Conservation (phyloP, 2,888 invertebrate genomes). For the Zygothrica quintamaculata region DNA sequence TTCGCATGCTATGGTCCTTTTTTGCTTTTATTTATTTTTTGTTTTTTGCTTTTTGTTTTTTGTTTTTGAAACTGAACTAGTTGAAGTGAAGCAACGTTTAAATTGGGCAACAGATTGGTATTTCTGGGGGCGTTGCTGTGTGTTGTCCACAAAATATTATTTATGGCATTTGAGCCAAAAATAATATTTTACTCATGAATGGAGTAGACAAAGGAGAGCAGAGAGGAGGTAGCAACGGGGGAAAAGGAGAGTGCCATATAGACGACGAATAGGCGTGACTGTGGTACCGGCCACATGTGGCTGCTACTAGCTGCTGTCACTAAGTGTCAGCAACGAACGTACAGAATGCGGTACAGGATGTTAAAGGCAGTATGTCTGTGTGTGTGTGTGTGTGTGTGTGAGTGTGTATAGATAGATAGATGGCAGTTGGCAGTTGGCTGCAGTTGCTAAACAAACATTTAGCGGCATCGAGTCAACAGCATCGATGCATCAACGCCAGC, state of each 20-base stretch:
- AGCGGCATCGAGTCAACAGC: conserved; percentile 74
- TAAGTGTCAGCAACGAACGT: conserved; percentile 52
- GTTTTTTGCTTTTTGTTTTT: background rate
- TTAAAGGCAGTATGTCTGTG: background rate
- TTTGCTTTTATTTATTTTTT: no score
- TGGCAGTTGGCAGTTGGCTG: conserved; percentile 42
- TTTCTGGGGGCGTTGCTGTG: conserved; percentile 37
- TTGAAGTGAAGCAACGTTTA: conserved; percentile 33
- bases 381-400: no score
- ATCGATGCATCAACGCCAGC: conserved; percentile 76
- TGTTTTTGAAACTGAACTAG: conserved; percentile 9
- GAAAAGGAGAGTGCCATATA: no score
- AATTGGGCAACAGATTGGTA: conserved; percentile 55
- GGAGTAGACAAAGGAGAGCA: no score
- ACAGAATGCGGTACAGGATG: conserved; percentile 9
- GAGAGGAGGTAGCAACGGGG: no score
- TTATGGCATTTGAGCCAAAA: conserved; percentile 67
- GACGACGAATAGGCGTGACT: conserved; percentile 58
- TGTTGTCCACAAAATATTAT: conserved; percentile 69
- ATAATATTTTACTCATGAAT: conserved; percentile 65
- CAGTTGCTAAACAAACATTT: conserved; percentile 79
- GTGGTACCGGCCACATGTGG: conserved; percentile 59
- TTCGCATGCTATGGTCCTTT: no score
- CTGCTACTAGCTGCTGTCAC: conserved; percentile 52
- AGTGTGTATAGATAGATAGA: no score